Evolutionary conservation across 2,888 invertebrate species (phyloP).

Genomic region (Caenorhabditis sp.): DNA sequence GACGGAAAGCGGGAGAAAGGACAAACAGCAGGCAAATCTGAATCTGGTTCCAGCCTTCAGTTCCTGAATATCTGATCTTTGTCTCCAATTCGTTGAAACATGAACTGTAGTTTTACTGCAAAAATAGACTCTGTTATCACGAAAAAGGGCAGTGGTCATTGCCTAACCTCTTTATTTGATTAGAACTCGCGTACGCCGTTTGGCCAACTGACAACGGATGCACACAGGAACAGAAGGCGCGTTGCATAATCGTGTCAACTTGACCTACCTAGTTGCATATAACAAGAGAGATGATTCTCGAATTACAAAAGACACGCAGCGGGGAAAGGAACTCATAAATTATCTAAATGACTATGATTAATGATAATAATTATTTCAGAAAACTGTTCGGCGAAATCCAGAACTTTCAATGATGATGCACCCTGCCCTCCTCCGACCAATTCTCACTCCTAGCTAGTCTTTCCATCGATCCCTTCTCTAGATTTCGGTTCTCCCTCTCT

Average conservation of each 20-base stretch:
- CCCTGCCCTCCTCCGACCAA: not conserved
- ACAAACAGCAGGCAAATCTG: too few species aligned
- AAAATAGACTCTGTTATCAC: constrained; percentile 7
- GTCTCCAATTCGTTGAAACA: too few species aligned
- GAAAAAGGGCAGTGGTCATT: not conserved
- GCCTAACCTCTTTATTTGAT: not conserved
- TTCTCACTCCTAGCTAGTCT: constrained; percentile 15
- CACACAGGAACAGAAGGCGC: constrained; percentile 29
- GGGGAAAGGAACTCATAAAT: too few species aligned
- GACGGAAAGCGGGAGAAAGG: not conserved
- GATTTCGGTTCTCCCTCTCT: constrained; percentile 6
- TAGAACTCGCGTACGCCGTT: constrained; percentile 1
- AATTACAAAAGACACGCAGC: too few species aligned
- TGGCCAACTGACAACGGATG: not conserved
- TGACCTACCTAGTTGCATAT: constrained; percentile 17
- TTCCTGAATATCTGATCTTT: too few species aligned
- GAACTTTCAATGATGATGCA: constrained; percentile 47
- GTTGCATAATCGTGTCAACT: constrained; percentile 25
- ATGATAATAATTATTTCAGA: constrained; percentile 38
- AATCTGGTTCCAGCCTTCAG: too few species aligned
- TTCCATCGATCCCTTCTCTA: constrained; percentile 18
- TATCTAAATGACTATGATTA: not conserved
- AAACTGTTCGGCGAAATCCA: constrained; percentile 65
- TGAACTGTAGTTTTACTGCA: too few species aligned
- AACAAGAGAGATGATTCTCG: not conserved